Evolutionary conservation across 2,113 vertebrate genomes (phyloP).

Genomic region (Mustelus asterias): DNA sequence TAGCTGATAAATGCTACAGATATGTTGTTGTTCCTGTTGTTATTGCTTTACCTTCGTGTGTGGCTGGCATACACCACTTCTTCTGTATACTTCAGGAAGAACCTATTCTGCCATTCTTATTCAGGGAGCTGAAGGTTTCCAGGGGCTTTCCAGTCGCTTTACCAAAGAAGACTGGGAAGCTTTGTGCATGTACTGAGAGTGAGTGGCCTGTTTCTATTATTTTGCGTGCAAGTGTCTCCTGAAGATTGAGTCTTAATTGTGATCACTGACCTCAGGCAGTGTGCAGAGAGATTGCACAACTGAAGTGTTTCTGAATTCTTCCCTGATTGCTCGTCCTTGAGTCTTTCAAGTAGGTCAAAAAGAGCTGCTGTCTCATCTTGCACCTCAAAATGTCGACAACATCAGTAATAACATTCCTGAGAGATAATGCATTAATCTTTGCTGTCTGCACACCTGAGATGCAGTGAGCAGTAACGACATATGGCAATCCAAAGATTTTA

Average conservation of each 20-base stretch:
- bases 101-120: background rate
- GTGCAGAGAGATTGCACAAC: background rate
- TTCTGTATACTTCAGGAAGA: background rate
- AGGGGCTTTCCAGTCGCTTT: background rate
- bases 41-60: background rate
- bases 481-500: too few species aligned
- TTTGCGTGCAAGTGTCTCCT: background rate
- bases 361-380: background rate
- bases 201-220: background rate
- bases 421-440: too few species aligned
- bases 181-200: background rate
- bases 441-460: too few species aligned
- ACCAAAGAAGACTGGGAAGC: background rate
- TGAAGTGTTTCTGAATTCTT: background rate
- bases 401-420: background rate
- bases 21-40: background rate
- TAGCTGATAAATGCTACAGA: background rate
- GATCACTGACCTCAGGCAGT: background rate
- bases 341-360: background rate
- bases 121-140: background rate
- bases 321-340: background rate
- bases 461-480: too few species aligned
- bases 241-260: background rate
- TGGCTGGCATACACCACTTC: background rate
- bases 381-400: too few species aligned